Percentiles rank a stretch among this genome's conserved stretches.
Evolutionary conservation across 1,140 invertebrate species (phyloP).

Genomic region (Adelges cooleyi): DNA sequence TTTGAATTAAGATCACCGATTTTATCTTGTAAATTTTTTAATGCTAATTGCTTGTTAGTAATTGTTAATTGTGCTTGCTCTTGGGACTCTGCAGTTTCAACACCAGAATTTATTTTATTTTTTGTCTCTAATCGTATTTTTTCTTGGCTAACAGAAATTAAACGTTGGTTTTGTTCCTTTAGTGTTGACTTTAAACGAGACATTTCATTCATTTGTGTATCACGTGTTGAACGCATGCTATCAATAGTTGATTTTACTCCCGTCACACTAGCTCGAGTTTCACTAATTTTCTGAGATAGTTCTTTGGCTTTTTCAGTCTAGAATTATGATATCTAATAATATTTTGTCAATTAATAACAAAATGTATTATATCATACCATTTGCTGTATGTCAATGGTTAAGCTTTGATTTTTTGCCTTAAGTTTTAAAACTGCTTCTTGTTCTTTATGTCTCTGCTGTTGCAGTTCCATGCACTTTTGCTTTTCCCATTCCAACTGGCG

Average conservation of each 20-base stretch:
- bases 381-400: conserved; percentile 68
- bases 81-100: conserved; percentile 42
- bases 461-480: conserved; percentile 74
- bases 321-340: conserved; percentile 23
- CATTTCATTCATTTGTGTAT: conserved; percentile 81
- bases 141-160: conserved; percentile 69
- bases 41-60: conserved; percentile 67
- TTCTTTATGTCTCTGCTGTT: conserved; percentile 72
- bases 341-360: not conserved
- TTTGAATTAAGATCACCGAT: conserved; percentile 50
- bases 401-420: conserved; percentile 77
- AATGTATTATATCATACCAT: conserved; percentile 41
- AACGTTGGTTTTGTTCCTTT: conserved; percentile 63
- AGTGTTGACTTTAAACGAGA: conserved; percentile 69
- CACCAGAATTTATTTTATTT: conserved; percentile 49
- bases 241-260: conserved; percentile 92
- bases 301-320: conserved; percentile 74
- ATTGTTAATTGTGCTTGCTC: conserved; percentile 52
- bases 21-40: conserved; percentile 76
- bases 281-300: conserved; percentile 73
- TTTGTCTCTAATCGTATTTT: conserved; percentile 69
- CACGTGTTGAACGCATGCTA: conserved; percentile 81
- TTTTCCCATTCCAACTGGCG: conserved; percentile 93
- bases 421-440: conserved; percentile 78
- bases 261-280: conserved; percentile 77